A percentile compares a stretch with the other conserved stretches of the same genome.
Conservation (phyloP, 2,113 vertebrate species). For the Diadophis punctatus region DNA sequence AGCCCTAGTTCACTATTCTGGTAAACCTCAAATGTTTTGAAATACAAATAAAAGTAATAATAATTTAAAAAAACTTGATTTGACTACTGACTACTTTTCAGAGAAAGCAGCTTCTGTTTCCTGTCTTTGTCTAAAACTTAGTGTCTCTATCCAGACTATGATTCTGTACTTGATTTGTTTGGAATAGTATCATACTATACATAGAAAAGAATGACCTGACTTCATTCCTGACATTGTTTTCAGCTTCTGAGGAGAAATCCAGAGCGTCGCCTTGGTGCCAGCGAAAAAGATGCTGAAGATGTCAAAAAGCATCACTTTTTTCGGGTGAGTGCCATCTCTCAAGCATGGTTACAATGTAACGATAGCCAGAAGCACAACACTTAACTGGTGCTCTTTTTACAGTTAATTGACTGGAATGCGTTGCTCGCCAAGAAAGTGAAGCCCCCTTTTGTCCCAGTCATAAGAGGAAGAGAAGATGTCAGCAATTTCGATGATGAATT, state of each 20-base stretch:
- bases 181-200: neutral
- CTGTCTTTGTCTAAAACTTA: neutral
- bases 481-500: constrained; percentile 99
- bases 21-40: neutral
- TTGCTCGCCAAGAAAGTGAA: constrained; percentile 94
- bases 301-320: constrained; percentile 98
- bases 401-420: constrained; percentile 91
- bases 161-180: neutral
- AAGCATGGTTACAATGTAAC: neutral
- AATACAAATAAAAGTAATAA: neutral
- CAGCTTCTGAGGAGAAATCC: constrained; percentile 95
- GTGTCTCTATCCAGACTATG: neutral
- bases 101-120: neutral
- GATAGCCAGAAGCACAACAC: constrained; percentile 4
- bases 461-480: constrained; percentile 89
- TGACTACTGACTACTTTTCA: neutral
- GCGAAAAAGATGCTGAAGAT: constrained; percentile 94
- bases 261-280: constrained; percentile 90
- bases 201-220: neutral
- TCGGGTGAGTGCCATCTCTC: constrained; percentile 73
- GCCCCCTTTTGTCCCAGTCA: constrained; percentile 93
- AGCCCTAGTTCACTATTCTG: neutral
- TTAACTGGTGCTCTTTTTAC: constrained; percentile 46
- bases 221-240: neutral
- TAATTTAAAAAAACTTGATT: neutral